Base-by-base conservation (phyloP, 2,888 invertebrate species). In the Deilephila porcellus region DNA sequence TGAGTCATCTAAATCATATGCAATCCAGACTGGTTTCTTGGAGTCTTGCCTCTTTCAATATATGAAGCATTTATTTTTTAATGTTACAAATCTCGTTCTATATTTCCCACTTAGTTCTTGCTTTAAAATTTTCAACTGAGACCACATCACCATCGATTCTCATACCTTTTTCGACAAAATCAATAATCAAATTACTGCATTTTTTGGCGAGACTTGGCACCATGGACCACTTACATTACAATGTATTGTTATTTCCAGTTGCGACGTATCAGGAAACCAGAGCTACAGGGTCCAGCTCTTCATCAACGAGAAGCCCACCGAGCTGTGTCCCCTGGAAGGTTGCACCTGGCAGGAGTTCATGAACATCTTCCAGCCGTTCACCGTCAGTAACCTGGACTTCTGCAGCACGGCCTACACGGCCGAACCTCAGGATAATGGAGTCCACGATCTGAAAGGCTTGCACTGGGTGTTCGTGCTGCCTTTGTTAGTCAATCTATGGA, bases 281-380 rank as follows among this genome's bases (percentile, higher is more conserved):
- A 75, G 75, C 0, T 81, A 89, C 75, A 80, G 87, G 0, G 89
- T 92, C 11, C 93, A 93, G 74, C 59, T 93, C 25, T 91, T 91
- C 78, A 74, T 89, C 60, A 93, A 92, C 73, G 93, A 93, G 75
- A 87, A 87, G 74, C 81, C 80, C 8, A 87, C 90, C 0, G 80
- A 83, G 3, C 74, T 93, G 3, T 93, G 93, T 73, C 90, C 92
- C 0, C 25, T 81, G 0, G 84, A 86, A 4, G 92, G 93, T 1
- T 93, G 93, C 80, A 84, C 88, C 2, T 93, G 92, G 92, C 74
- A 87, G 19, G 80, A 91, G 76, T 93, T 93, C 81, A 80, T 83
- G 45, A 76, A 88, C 0, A 88, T 81, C 17, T 92, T 93, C 82
- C 83, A 89, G 77, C 74, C 64, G 0, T 91, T 85, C 80, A 80